Conservation (phyloP, 2,113 vertebrate species). For the Xyliphius kryptos region DNA sequence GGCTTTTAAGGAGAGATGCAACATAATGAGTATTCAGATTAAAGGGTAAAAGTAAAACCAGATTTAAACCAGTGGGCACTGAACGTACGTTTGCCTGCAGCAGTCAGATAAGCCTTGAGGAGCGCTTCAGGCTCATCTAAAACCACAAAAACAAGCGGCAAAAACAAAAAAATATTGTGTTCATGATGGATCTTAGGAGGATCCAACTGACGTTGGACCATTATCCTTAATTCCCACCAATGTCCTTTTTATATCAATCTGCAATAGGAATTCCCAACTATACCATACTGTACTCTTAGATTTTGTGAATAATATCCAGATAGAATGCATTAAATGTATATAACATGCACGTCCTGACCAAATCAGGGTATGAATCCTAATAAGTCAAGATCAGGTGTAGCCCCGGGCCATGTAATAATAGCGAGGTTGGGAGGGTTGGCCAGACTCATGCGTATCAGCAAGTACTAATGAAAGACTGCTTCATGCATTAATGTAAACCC, state of each 20-base stretch:
- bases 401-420: not conserved
- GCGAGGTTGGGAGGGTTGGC: not conserved
- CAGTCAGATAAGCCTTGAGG: slow-evolving; percentile 52
- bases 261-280: too few species aligned
- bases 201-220: too few species aligned
- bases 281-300: too few species aligned
- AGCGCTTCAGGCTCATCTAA: slow-evolving; percentile 61
- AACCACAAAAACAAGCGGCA: slow-evolving; percentile 31
- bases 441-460: not conserved
- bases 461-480: slow-evolving; percentile 1
- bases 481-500: slow-evolving; percentile 4
- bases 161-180: slow-evolving; percentile 27
- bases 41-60: slow-evolving; percentile 40
- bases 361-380: not conserved
- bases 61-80: slow-evolving; percentile 42
- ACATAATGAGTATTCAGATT: slow-evolving; percentile 48
- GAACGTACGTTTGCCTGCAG: slow-evolving; percentile 55
- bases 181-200: not conserved
- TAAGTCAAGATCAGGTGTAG: slow-evolving; percentile 3
- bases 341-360: not conserved
- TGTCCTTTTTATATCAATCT: too few species aligned
- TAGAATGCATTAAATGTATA: too few species aligned
- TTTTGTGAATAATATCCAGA: too few species aligned
- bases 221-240: too few species aligned
- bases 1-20: slow-evolving; percentile 22